A percentile compares a stretch with the other conserved stretches of the same genome.
Evolutionary conservation across 2,888 invertebrate genomes (phyloP).

Genomic region (Dryadula phaetusa): DNA sequence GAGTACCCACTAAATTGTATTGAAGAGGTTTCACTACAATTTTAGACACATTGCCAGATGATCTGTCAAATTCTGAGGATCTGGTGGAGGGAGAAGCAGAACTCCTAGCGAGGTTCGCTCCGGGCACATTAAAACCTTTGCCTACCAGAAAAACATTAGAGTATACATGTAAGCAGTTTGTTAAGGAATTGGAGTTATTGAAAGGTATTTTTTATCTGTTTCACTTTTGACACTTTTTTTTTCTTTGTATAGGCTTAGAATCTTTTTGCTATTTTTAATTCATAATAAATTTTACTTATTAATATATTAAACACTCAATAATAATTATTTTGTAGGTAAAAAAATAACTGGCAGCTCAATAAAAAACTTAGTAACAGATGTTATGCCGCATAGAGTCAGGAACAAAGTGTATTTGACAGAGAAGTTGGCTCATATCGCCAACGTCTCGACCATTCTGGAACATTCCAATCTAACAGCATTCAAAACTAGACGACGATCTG

Average conservation of each 20-base stretch:
- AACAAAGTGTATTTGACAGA: conserved; percentile 56
- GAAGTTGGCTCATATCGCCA: conserved; percentile 61
- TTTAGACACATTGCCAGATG: conserved; percentile 12
- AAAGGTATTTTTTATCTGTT: conserved; percentile 56
- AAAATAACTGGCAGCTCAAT: conserved; percentile 54
- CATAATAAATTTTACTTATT: too few relatives aligned
- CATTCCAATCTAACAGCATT: conserved; percentile 66
- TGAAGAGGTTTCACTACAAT: too few relatives aligned
- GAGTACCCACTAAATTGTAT: too few relatives aligned
- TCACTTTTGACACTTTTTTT: not conserved
- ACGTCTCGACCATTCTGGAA: conserved; percentile 59
- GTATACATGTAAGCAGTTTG: conserved; percentile 54
- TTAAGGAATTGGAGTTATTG: conserved; percentile 57
- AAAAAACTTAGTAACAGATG: conserved; percentile 48
- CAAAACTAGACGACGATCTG: conserved; percentile 60
- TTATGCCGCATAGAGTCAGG: conserved; percentile 25
- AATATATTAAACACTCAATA: not conserved
- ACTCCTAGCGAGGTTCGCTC: conserved; percentile 56
- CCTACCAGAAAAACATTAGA: conserved; percentile 54
- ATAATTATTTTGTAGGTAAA: conserved; percentile 54
- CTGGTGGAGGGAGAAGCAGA: conserved; percentile 58
- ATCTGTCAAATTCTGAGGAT: conserved; percentile 37
- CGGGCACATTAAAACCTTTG: conserved; percentile 47
- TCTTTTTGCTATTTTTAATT: too few relatives aligned
- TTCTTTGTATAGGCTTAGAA: not conserved